These are phyloP conservation scores for Sebastes baramenuke DNA, from an alignment of 2,797 vertebrate genomes.

Conservation along the genomic window DNA sequence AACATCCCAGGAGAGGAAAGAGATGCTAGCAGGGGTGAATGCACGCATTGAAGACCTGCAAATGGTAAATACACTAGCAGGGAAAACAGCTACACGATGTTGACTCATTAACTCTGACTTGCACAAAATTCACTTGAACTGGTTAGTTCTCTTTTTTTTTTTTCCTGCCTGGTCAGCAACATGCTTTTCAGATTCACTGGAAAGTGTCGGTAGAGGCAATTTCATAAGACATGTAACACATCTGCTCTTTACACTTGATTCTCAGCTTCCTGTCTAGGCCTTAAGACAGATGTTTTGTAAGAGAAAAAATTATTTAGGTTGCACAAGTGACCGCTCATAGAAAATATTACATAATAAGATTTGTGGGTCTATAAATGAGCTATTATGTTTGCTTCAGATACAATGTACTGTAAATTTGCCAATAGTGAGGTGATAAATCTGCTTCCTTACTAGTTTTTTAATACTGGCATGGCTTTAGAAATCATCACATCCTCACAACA, in stretches of 20 bases:
- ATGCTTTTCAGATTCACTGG: background rate
- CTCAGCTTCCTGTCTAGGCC: background rate
- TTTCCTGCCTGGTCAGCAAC: background rate
- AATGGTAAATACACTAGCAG: constrained; percentile 85
- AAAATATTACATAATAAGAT: background rate
- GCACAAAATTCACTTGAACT: background rate
- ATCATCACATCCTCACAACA: background rate
- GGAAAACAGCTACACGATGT: fast-evolving
- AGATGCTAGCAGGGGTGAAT: constrained; percentile 97
- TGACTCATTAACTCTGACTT: background rate
- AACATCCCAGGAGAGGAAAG: constrained; percentile 95
- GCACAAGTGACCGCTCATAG: background rate
- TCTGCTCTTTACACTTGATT: background rate
- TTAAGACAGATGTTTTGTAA: background rate
- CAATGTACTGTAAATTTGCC: background rate
- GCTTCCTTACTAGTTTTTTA: background rate
- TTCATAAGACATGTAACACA: background rate
- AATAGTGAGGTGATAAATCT: background rate
- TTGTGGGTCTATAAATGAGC: background rate
- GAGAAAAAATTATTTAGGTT: background rate
- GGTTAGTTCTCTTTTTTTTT: background rate
- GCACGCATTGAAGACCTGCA: constrained; percentile 97
- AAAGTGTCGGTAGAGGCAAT: background rate
- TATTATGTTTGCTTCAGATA: background rate
- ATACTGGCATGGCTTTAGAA: background rate